phyloP scores from a whole-genome alignment of 1,140 invertebrate species.

The Neodiprion pinetum region DNA sequence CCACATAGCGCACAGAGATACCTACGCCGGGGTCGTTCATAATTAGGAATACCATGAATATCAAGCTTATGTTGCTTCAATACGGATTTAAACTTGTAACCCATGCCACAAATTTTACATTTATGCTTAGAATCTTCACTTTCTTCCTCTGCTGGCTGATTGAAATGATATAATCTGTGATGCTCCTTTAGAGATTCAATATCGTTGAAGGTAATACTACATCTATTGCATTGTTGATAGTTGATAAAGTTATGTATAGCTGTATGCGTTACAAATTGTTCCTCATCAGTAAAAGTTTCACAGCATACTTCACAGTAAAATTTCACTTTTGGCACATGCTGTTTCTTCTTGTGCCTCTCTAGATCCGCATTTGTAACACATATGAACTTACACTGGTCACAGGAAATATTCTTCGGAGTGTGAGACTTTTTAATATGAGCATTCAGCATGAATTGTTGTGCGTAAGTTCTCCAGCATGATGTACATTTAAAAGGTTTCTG shows the following conservation, averaged over 20 bases:
- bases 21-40: conserved; percentile 9
- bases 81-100: conserved; percentile 26
- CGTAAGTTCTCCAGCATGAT: conserved; percentile 44
- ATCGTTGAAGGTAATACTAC: conserved; percentile 65
- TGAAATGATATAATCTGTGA: conserved; percentile 15
- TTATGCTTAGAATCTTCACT: conserved; percentile 24
- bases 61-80: conserved; percentile 17
- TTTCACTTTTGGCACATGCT: conserved; percentile 33
- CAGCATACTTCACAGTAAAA: conserved; percentile 44
- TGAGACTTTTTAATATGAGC: conserved; percentile 36
- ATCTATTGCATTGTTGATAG: conserved; percentile 64
- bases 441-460: conserved; percentile 41
- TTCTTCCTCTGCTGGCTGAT: conserved; percentile 60
- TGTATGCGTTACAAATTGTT: conserved; percentile 36
- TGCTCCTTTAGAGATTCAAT: conserved; percentile 20
- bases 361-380: conserved; percentile 39
- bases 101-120: conserved; percentile 36
- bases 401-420: conserved; percentile 27
- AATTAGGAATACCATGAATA: not conserved
- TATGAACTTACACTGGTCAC: conserved; percentile 35
- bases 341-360: conserved; percentile 37
- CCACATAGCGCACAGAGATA: conserved; percentile 54
- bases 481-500: conserved; percentile 44
- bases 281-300: conserved; percentile 39
- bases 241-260: conserved; percentile 41